Conservation (phyloP, 2,888 invertebrate genomes). For the Eupithecia vulgata region DNA sequence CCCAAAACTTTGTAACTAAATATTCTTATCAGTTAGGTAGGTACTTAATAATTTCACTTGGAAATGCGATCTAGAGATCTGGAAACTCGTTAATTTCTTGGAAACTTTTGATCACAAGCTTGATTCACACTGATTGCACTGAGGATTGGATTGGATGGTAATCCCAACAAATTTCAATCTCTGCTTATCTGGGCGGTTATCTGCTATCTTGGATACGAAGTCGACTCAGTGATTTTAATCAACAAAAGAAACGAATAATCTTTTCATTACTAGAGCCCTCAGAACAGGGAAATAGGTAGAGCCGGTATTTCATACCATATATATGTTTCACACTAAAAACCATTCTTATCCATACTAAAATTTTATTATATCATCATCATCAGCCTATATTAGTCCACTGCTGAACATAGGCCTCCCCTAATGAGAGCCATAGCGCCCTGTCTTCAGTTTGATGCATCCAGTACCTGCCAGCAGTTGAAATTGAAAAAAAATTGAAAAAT, state of each 20-base stretch:
- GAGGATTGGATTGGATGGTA: constrained; percentile 8
- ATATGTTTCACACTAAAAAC: too few relatives aligned
- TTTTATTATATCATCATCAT: too few relatives aligned
- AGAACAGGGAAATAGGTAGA: neutral
- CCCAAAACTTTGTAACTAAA: neutral
- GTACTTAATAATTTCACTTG: constrained; percentile 10
- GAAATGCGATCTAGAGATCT: constrained; percentile 12
- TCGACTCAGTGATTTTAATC: constrained; percentile 9
- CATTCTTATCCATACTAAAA: too few relatives aligned
- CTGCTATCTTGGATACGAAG: constrained; percentile 15
- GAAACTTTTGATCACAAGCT: constrained; percentile 24
- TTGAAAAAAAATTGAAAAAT: too few relatives aligned
- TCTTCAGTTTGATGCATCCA: too few relatives aligned
- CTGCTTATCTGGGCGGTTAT: neutral
- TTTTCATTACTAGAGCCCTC: neutral
- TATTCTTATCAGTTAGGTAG: constrained; percentile 2
- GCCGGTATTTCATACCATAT: neutral
- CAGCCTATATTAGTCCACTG: too few relatives aligned
- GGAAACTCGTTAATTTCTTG: constrained; percentile 29
- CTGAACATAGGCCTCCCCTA: too few relatives aligned
- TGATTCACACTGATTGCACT: constrained; percentile 17
- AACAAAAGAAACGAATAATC: neutral
- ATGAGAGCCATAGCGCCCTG: too few relatives aligned
- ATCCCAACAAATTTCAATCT: constrained; percentile 1
- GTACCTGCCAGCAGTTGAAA: too few relatives aligned